These are phyloP conservation scores for Moxostoma hubbsi DNA, from an alignment of 2,797 vertebrate species.

Conservation along the genomic window DNA sequence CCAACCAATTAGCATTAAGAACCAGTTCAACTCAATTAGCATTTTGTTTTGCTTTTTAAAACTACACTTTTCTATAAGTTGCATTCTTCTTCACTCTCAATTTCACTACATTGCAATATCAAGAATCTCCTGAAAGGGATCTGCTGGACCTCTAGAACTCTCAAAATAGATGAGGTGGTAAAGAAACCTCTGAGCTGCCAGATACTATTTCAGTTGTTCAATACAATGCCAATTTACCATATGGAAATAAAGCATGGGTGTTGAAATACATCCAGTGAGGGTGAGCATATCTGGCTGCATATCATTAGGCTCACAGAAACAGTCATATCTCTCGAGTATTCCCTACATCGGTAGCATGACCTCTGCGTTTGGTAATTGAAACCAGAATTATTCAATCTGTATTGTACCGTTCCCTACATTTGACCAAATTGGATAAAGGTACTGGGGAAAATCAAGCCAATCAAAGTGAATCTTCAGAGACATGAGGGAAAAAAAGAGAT, in stretches of 20 bases:
- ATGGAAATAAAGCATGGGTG: not conserved
- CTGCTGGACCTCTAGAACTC: slow-evolving; percentile 37
- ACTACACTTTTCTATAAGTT: not conserved
- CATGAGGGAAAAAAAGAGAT: slow-evolving; percentile 44
- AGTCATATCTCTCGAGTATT: slow-evolving; percentile 30
- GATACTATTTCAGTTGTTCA: slow-evolving; percentile 13
- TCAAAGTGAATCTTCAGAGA: slow-evolving; percentile 33
- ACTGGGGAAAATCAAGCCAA: slow-evolving; percentile 44
- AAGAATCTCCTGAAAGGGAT: slow-evolving; percentile 62
- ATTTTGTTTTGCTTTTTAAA: slow-evolving; percentile 47
- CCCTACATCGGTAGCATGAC: slow-evolving; percentile 32
- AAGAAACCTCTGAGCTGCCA: slow-evolving; percentile 34
- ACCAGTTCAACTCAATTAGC: slow-evolving; percentile 71
- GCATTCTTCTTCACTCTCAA: slow-evolving; percentile 52
- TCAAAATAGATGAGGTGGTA: slow-evolving; percentile 46
- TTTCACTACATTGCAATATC: slow-evolving; percentile 47
- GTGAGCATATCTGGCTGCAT: slow-evolving; percentile 8
- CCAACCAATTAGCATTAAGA: slow-evolving; percentile 64
- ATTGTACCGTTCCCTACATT: slow-evolving; percentile 44
- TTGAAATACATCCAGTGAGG: not conserved
- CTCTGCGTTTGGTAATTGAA: slow-evolving; percentile 43
- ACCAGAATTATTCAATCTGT: slow-evolving; percentile 43
- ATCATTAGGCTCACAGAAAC: slow-evolving; percentile 26
- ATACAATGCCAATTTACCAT: slow-evolving; percentile 5
- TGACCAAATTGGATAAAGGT: slow-evolving; percentile 52